Evolutionary conservation across 2,888 invertebrate species (phyloP).

Genomic region (Laspeyria flexula): DNA sequence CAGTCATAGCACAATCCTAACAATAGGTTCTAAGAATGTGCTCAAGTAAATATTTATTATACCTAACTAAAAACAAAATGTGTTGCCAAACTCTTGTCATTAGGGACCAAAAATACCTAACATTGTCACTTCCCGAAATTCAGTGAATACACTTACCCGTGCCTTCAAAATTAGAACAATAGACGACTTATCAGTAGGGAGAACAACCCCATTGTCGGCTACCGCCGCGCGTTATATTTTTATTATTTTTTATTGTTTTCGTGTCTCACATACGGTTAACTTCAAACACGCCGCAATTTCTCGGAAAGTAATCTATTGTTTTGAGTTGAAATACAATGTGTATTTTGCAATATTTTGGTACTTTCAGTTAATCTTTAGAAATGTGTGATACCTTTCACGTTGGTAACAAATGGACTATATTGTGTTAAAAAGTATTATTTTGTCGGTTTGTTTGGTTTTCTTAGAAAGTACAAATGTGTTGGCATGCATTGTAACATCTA

Average conservation of each 20-base stretch:
- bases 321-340: slow-evolving; percentile 11
- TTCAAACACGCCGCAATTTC: slow-evolving; percentile 53
- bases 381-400: slow-evolving; percentile 14
- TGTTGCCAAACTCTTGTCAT: no score
- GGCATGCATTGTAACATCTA: no score
- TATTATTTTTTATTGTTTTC: slow-evolving; percentile 55
- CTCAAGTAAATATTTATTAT: no score
- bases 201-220: slow-evolving; percentile 54
- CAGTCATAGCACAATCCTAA: no score
- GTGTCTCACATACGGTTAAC: slow-evolving; percentile 65
- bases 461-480: slow-evolving; percentile 4
- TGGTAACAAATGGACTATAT: slow-evolving; percentile 8
- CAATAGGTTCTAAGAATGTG: no score
- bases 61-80: no score
- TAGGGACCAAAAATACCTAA: slow-evolving; percentile 8
- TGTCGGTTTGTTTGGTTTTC: slow-evolving; percentile 10
- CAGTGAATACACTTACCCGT: slow-evolving; percentile 13
- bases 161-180: slow-evolving; percentile 28
- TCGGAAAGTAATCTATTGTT: slow-evolving; percentile 29
- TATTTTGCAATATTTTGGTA: slow-evolving; percentile 17
- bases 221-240: slow-evolving; percentile 33
- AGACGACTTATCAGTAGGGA: slow-evolving; percentile 59
- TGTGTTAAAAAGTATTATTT: not conserved
- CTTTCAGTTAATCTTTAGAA: slow-evolving; percentile 19
- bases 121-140: slow-evolving; percentile 24